These are phyloP conservation scores for Neodiprion lecontei DNA, from an alignment of 1,140 invertebrate species.

Conservation along the genomic window DNA sequence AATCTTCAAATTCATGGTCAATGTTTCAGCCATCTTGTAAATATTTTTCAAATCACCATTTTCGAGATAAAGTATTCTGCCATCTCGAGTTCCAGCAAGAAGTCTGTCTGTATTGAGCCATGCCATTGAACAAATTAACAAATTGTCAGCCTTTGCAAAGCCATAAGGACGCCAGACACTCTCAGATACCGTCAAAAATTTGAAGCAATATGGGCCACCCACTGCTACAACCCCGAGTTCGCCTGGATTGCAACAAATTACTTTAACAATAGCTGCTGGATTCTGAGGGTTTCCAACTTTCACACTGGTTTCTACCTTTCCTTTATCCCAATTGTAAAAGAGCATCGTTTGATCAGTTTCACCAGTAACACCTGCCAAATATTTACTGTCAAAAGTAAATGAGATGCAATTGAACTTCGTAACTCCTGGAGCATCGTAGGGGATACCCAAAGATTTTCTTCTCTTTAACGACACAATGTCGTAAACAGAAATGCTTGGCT, in stretches of 20 bases:
- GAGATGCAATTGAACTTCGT: constrained; percentile 73
- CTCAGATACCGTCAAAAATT: constrained; percentile 81
- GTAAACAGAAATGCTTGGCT: constrained; percentile 70
- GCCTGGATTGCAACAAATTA: constrained; percentile 76
- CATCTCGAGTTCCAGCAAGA: constrained; percentile 76
- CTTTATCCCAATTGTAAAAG: constrained; percentile 85
- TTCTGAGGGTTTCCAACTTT: constrained; percentile 73
- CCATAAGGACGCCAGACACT: constrained; percentile 82
- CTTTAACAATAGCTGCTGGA: constrained; percentile 57
- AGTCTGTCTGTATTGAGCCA: constrained; percentile 79
- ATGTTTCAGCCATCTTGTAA: constrained; percentile 64
- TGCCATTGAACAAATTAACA: constrained; percentile 72
- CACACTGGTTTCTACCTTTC: constrained; percentile 77
- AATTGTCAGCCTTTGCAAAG: constrained; percentile 80
- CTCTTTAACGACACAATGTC: constrained; percentile 69
- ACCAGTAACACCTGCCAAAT: constrained; percentile 78
- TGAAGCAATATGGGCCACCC: constrained; percentile 75
- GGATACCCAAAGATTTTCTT: constrained; percentile 68
- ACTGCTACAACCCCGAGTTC: constrained; percentile 79
- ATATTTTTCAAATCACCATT: constrained; percentile 78
- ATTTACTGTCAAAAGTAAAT: constrained; percentile 82
- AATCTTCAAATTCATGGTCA: constrained; percentile 65
- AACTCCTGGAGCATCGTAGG: constrained; percentile 54
- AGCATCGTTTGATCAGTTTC: constrained; percentile 82
- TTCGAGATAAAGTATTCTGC: constrained; percentile 78